Evolutionary conservation across 2,113 vertebrate species (phyloP).

Genomic region (Sphaerodactylus townsendi): DNA sequence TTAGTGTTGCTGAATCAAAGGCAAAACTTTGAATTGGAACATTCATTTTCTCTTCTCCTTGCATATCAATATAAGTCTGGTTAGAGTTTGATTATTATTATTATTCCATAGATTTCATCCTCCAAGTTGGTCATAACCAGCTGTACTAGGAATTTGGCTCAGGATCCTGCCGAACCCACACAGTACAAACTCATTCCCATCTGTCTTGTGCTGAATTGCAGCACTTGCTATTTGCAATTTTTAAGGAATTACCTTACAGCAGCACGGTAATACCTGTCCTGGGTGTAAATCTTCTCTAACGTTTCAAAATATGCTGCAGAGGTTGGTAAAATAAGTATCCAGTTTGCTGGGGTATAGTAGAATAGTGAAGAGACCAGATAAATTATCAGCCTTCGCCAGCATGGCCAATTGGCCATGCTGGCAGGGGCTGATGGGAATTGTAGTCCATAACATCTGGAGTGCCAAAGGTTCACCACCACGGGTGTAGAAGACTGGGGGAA

Average conservation of each 20-base stretch:
- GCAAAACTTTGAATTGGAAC: accelerated
- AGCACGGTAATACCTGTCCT: not conserved
- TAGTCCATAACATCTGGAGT: no score
- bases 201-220: slow-evolving; percentile 33
- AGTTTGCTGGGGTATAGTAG: no score
- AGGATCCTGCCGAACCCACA: not conserved
- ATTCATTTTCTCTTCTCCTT: not conserved
- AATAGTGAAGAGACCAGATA: no score
- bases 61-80: not conserved
- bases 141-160: slow-evolving; percentile 20
- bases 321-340: no score
- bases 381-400: no score
- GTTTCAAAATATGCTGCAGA: slow-evolving; percentile 14
- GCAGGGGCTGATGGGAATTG: no score
- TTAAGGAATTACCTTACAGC: slow-evolving; percentile 29
- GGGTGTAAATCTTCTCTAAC: not conserved
- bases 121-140: slow-evolving; percentile 30
- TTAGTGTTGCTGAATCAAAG: not conserved
- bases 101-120: slow-evolving; percentile 24
- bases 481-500: no score
- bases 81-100: slow-evolving; percentile 8
- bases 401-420: no score
- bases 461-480: no score
- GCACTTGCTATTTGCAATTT: not conserved
- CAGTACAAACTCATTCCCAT: slow-evolving; percentile 23